Evolutionary conservation across 2,888 invertebrate genomes (phyloP).

Genomic region (Drosophila mulleri): DNA sequence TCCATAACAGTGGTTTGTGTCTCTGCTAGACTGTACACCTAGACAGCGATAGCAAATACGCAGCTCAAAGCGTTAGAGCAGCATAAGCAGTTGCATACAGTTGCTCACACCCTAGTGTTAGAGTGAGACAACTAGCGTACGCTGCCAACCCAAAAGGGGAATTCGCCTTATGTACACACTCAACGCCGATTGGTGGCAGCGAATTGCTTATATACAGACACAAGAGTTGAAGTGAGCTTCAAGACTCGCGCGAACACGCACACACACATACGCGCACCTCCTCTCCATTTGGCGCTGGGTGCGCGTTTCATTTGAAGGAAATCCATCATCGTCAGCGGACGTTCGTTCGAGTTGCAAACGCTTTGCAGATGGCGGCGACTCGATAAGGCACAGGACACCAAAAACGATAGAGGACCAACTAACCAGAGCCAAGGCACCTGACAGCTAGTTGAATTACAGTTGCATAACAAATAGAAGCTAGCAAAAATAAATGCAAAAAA

Average conservation of each 20-base stretch:
- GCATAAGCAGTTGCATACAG: constrained; percentile 4
- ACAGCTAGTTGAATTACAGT: constrained; percentile 5
- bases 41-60: constrained; percentile 15
- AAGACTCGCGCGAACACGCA: not conserved
- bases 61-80: constrained; percentile 16
- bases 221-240: constrained; percentile 10
- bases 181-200: constrained; percentile 40
- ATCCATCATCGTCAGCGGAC: constrained; percentile 75
- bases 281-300: constrained; percentile 18
- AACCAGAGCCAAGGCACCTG: not conserved
- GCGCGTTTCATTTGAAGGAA: constrained; percentile 55
- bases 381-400: constrained; percentile 39
- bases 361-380: constrained; percentile 29
- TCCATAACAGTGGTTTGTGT: constrained; percentile 62
- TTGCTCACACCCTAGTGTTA: not conserved
- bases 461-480: not conserved
- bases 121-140: constrained; percentile 19
- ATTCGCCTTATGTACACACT: constrained; percentile 42
- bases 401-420: constrained; percentile 3
- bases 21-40: constrained; percentile 21
- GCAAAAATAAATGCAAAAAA: not conserved
- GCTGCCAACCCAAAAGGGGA: constrained; percentile 43
- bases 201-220: constrained; percentile 30
- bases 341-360: constrained; percentile 23
- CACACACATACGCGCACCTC: not conserved